Percentiles rank a stretch among this genome's conserved stretches.
These are phyloP conservation scores for Daubentonia madagascariensis DNA, from an alignment of 2,113 vertebrate species.

Conservation along the genomic window DNA sequence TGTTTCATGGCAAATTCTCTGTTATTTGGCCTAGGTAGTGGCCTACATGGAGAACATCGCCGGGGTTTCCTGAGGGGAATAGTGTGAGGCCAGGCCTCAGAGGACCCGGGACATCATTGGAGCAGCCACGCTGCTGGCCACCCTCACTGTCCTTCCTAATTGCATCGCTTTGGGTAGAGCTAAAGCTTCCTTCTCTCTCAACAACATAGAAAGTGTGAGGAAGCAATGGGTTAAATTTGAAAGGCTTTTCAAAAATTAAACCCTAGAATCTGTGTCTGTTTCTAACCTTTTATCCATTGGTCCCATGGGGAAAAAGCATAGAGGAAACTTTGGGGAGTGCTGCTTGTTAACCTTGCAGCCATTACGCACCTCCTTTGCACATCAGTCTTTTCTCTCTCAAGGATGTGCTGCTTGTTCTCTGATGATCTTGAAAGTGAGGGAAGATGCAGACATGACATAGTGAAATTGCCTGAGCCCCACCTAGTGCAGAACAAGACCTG, in stretches of 20 bases:
- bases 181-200: not conserved
- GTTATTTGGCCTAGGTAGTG: fast-evolving
- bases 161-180: too few relatives aligned
- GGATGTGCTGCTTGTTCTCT: not conserved
- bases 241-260: not conserved
- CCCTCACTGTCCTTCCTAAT: not conserved
- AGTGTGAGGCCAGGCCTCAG: not conserved
- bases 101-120: not conserved
- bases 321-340: not conserved
- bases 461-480: not conserved
- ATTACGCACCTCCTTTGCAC: not conserved
- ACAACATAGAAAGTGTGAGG: fast-evolving
- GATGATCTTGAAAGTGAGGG: not conserved
- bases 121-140: fast-evolving
- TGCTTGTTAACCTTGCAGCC: not conserved
- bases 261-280: not conserved
- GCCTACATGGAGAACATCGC: fast-evolving
- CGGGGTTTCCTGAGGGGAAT: fast-evolving
- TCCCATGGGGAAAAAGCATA: fast-evolving
- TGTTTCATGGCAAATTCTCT: not conserved
- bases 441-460: not conserved
- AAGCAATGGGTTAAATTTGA: not conserved
- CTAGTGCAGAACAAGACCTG: not conserved
- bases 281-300: not conserved
- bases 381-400: not conserved